Conservation (phyloP, 2,797 vertebrate genomes). For the Melopsittacus undulatus region DNA sequence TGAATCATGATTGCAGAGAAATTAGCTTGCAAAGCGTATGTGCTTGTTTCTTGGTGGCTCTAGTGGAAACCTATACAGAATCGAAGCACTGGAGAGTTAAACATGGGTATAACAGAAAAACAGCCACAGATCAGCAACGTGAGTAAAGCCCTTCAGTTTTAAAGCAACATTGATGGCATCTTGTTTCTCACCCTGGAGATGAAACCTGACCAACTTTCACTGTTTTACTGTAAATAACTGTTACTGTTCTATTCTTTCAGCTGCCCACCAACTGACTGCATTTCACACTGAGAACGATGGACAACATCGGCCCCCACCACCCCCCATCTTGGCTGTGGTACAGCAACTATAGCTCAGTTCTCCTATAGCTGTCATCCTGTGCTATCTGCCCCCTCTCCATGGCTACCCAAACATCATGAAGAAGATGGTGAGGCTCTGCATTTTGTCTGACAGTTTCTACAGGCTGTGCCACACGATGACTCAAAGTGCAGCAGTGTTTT, state of each 20-base stretch:
- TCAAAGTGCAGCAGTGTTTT: background rate
- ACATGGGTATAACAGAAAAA: background rate
- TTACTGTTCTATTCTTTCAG: background rate
- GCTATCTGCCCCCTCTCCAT: background rate
- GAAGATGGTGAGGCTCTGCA: background rate
- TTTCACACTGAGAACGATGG: accelerated
- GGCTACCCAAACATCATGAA: background rate
- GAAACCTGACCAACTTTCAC: background rate
- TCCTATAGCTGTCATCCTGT: background rate
- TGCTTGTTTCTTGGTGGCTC: background rate
- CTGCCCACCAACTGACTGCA: background rate
- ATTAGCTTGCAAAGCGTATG: background rate
- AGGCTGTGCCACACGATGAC: background rate
- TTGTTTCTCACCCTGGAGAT: background rate
- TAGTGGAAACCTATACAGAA: background rate
- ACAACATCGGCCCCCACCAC: background rate
- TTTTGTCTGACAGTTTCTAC: background rate
- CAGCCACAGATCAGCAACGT: background rate
- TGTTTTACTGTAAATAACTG: background rate
- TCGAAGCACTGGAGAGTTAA: background rate
- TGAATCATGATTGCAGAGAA: background rate
- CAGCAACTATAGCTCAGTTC: background rate
- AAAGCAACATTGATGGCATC: background rate
- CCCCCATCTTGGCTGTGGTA: background rate
- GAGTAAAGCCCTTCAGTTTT: background rate